Conservation (phyloP, 2,797 vertebrate genomes). For the Hydrocynus forskahlii region DNA sequence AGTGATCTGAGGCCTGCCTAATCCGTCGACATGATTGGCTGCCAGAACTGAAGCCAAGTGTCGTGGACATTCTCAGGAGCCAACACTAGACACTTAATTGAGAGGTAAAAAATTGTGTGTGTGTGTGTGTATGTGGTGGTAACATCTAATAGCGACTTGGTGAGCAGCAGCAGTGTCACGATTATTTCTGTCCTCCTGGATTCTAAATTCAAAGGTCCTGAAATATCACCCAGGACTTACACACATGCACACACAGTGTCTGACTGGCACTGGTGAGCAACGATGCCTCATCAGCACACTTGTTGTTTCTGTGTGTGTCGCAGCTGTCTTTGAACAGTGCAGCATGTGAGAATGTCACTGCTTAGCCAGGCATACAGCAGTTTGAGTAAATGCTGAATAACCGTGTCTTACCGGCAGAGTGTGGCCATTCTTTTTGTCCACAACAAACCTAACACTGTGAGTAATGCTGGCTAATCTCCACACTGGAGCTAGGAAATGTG, state of each 20-base stretch:
- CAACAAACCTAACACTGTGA: neutral
- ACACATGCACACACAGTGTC: slow-evolving; percentile 1
- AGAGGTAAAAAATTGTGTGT: slow-evolving; percentile 22
- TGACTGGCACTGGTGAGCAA: slow-evolving; percentile 42
- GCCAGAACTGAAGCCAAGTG: slow-evolving; percentile 65
- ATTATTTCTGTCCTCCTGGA: slow-evolving; percentile 29
- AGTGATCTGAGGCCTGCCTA: slow-evolving; percentile 66
- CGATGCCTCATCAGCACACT: slow-evolving; percentile 22
- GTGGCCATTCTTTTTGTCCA: neutral
- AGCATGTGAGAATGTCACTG: slow-evolving; percentile 5
- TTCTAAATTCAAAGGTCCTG: slow-evolving; percentile 41
- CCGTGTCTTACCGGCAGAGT: neutral
- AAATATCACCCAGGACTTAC: slow-evolving; percentile 49
- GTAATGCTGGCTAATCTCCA: neutral
- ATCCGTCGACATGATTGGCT: slow-evolving; percentile 69
- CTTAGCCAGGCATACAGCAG: neutral
- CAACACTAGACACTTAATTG: slow-evolving; percentile 44
- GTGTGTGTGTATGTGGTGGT: slow-evolving; percentile 2
- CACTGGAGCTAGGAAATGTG: neutral
- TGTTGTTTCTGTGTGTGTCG: slow-evolving; percentile 39
- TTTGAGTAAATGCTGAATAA: slow-evolving; percentile 8
- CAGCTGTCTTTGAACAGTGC: neutral
- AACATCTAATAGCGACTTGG: neutral
- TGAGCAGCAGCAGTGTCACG: slow-evolving; percentile 36
- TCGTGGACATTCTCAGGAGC: slow-evolving; percentile 60